Conservation (phyloP, 1,140 invertebrate genomes). For the Temnothorax curvispinosus region DNA sequence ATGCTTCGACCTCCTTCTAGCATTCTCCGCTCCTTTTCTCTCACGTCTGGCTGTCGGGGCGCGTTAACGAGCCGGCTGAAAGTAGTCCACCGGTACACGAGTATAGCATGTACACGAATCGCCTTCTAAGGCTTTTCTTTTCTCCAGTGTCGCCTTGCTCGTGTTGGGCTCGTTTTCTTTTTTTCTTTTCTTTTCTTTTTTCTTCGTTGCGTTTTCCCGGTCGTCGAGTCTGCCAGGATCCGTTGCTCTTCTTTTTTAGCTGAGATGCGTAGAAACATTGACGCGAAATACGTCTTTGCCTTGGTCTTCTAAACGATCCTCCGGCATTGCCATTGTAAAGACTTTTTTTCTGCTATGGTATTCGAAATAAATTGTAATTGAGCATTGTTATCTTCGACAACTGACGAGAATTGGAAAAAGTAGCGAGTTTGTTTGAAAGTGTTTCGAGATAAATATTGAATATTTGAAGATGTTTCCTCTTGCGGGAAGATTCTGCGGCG, state of each 20-base stretch:
- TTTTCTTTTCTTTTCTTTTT: not conserved
- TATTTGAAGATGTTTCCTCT: not conserved
- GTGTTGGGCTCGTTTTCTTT: constrained; percentile 32
- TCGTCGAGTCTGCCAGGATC: not conserved
- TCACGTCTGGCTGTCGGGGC: constrained; percentile 53
- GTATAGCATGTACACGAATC: constrained; percentile 18
- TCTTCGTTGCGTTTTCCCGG: constrained; percentile 13
- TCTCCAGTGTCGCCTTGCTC: constrained; percentile 33
- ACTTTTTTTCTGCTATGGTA: not conserved
- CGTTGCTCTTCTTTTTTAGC: constrained; percentile 15
- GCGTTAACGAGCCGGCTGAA: constrained; percentile 65
- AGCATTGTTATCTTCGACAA: constrained; percentile 14
- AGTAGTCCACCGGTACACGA: constrained; percentile 37
- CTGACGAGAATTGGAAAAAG: constrained; percentile 15
- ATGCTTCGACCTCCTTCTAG: constrained; percentile 70
- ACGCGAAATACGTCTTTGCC: constrained; percentile 13
- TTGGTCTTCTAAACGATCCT: not conserved
- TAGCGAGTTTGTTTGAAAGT: not conserved
- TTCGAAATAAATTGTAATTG: constrained; percentile 18
- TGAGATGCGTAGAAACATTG: constrained; percentile 32
- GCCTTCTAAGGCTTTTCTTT: constrained; percentile 33
- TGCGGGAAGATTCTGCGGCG: not conserved
- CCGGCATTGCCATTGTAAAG: not conserved
- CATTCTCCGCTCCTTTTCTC: constrained; percentile 48
- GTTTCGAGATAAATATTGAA: constrained; percentile 21